Conservation (phyloP, 2,888 invertebrate genomes). For the Zhengitettix transpicula region DNA sequence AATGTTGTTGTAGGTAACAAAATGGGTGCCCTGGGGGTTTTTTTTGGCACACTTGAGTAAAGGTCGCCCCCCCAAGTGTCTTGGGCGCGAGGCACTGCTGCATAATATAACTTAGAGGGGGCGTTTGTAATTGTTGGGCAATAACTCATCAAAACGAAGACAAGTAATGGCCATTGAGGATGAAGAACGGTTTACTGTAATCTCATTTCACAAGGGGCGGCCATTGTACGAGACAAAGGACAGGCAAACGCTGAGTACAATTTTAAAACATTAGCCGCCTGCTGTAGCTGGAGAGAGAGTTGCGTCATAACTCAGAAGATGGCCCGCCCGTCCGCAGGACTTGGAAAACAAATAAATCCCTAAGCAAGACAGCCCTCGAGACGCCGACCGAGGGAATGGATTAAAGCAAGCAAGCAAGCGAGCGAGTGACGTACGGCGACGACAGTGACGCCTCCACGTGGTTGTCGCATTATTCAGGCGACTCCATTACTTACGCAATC, state of each 20-base stretch:
- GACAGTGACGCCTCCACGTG: no score
- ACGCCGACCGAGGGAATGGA: no score
- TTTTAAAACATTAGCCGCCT: neutral
- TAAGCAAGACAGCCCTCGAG: neutral
- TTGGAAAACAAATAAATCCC: neutral
- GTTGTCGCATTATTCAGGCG: no score
- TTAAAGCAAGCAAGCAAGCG: no score
- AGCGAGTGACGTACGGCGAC: no score
- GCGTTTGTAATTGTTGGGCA: conserved; percentile 12
- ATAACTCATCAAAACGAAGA: conserved; percentile 12
- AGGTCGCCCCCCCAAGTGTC: no score
- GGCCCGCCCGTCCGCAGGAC: neutral
- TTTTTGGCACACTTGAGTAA: no score
- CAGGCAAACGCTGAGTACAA: neutral
- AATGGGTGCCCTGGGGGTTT: no score
- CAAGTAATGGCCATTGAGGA: conserved; percentile 13
- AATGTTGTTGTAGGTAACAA: no score
- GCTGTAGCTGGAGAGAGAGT: neutral
- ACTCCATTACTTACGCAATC: no score
- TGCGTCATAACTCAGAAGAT: neutral
- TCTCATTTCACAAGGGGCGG: neutral
- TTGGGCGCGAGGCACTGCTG: neutral
- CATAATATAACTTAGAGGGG: conserved; percentile 8
- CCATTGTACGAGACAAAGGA: neutral
- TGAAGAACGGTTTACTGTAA: conserved; percentile 7